Conservation (phyloP, 2,113 vertebrate species). For the Cardinalis cardinalis region DNA sequence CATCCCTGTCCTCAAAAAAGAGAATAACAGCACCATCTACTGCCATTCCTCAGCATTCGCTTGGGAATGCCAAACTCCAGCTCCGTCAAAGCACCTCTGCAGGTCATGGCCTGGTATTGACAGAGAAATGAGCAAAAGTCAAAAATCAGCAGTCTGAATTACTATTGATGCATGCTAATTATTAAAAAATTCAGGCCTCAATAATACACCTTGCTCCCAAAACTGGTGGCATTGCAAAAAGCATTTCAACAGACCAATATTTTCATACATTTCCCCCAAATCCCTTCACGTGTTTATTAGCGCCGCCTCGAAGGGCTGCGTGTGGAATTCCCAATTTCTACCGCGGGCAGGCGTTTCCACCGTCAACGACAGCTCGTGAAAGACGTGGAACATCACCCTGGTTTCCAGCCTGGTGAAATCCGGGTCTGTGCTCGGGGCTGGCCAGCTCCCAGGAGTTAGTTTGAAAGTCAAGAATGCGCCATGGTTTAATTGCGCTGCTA, state of each 20-base stretch:
- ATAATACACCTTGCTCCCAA: background rate
- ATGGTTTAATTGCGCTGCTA: constrained; percentile 17
- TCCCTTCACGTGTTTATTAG: constrained; percentile 42
- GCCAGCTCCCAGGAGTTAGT: constrained; percentile 44
- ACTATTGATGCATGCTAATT: background rate
- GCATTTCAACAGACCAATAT: background rate
- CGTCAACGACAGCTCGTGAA: constrained; percentile 28
- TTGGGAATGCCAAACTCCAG: background rate
- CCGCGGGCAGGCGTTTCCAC: background rate
- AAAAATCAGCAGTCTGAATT: background rate
- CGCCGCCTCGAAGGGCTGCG: background rate
- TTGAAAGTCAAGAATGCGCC: constrained; percentile 57
- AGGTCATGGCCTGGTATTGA: background rate
- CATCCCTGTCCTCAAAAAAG: background rate
- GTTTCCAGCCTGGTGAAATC: constrained; percentile 17
- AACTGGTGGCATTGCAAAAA: background rate
- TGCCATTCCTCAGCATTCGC: background rate
- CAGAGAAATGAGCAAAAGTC: background rate
- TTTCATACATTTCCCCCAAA: background rate
- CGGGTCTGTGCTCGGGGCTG: constrained; percentile 15
- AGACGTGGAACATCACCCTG: constrained; percentile 7
- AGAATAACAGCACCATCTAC: constrained; percentile 67
- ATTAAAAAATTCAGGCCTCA: background rate
- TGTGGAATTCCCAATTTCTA: constrained; percentile 3
- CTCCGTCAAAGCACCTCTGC: background rate